A percentile compares a stretch with the other conserved stretches of the same genome.
phyloP scores from a whole-genome alignment of 2,888 invertebrate species.

The Mesorhabditis sp. region DNA sequence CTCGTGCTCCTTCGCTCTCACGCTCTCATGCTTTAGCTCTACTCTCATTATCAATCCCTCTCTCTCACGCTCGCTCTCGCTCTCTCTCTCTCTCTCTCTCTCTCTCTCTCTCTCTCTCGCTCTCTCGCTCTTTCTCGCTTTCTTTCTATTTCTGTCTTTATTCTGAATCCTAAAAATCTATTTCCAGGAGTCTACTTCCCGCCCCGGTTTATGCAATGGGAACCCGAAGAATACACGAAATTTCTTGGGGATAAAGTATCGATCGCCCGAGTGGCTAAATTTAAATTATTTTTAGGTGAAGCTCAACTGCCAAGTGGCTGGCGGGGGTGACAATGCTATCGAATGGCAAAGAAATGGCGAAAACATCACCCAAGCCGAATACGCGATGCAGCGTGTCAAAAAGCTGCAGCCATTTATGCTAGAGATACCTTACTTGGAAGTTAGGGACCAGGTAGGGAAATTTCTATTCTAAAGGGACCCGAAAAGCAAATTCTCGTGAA shows the following conservation, averaged over 20 bases:
- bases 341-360: background rate
- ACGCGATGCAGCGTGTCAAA: background rate
- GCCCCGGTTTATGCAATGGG: background rate
- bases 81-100: no score
- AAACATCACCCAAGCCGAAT: background rate
- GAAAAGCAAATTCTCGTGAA: no score
- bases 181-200: background rate
- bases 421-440: background rate
- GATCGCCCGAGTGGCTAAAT: background rate
- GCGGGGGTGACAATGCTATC: background rate
- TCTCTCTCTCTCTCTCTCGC: no score
- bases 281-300: background rate
- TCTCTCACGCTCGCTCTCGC: no score
- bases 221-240: background rate
- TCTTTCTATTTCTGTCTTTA: background rate
- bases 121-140: no score
- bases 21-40: no score
- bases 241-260: background rate
- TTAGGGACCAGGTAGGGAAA: background rate
- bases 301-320: background rate
- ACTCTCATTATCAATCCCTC: no score
- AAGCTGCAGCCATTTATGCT: slow-evolving; percentile 1
- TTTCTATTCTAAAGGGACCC: no score
- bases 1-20: no score
- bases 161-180: background rate